These are phyloP conservation scores for Sternotherus odoratus DNA, from an alignment of 2,797 vertebrate species.

Conservation along the genomic window DNA sequence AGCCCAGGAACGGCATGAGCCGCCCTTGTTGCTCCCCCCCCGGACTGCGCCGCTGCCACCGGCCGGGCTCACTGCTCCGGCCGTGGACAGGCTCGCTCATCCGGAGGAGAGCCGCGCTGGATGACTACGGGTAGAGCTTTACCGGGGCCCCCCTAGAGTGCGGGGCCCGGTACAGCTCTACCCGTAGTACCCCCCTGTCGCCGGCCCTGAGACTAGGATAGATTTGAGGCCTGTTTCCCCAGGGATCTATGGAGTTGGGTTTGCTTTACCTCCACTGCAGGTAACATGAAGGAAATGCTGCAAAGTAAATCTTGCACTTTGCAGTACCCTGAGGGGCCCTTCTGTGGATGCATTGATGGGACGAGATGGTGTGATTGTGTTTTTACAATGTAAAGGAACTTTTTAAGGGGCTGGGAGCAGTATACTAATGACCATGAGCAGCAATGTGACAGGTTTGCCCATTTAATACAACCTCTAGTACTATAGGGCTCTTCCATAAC, in stretches of 20 bases:
- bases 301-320: background rate
- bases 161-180: no score
- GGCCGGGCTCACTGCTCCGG: no score
- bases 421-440: background rate
- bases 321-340: background rate
- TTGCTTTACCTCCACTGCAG: background rate
- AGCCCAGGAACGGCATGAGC: no score
- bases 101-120: no score
- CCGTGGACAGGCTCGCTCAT: no score
- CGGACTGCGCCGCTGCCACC: no score
- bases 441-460: background rate
- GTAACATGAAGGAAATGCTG: background rate
- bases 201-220: background rate
- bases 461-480: background rate
- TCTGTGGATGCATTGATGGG: background rate
- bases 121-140: no score
- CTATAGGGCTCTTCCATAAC: background rate
- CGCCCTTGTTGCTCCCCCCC: no score
- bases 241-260: background rate
- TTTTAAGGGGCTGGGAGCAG: background rate
- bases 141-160: no score
- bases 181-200: no score
- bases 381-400: background rate
- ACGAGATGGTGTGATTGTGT: background rate
- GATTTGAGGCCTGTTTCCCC: background rate